These are phyloP conservation scores for Rhynchonema sp. DNA, from an alignment of 2,888 invertebrate genomes.

Conservation along the genomic window DNA sequence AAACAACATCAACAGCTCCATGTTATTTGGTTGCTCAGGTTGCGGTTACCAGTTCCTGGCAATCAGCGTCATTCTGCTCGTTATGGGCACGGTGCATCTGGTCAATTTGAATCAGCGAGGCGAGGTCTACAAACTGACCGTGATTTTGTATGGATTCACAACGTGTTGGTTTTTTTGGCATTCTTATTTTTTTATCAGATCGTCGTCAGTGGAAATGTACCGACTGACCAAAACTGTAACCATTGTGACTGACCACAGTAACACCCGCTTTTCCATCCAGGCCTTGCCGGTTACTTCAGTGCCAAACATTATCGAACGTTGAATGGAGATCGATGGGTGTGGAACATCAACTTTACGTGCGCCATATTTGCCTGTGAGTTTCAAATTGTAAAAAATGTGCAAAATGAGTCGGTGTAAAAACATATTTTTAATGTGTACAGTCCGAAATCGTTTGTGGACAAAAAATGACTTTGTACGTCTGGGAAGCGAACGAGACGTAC, in stretches of 20 bases:
- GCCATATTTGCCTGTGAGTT: slow-evolving; percentile 33
- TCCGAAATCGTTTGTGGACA: too few species aligned
- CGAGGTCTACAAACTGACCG: slow-evolving; percentile 33
- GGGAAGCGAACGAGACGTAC: too few species aligned
- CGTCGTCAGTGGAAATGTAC: too few species aligned
- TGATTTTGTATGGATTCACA: slow-evolving; percentile 35
- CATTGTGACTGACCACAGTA: too few species aligned
- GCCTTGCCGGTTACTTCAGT: slow-evolving; percentile 36
- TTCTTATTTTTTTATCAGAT: too few species aligned
- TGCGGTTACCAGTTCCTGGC: slow-evolving; percentile 34
- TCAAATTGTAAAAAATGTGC: too few species aligned
- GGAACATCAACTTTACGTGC: slow-evolving; percentile 36
- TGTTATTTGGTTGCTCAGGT: too few species aligned
- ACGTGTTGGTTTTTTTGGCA: slow-evolving; percentile 26
- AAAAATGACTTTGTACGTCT: too few species aligned
- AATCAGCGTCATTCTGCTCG: slow-evolving; percentile 33
- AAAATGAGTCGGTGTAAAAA: too few species aligned
- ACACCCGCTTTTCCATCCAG: slow-evolving; percentile 22
- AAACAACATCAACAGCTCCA: too few species aligned
- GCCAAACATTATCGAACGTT: slow-evolving; percentile 33
- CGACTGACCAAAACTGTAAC: too few species aligned
- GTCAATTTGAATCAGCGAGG: slow-evolving; percentile 37
- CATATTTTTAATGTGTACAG: too few species aligned
- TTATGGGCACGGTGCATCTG: slow-evolving; percentile 34
- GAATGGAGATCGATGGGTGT: slow-evolving; percentile 35